phyloP scores from a whole-genome alignment of 2,888 invertebrate genomes.

The Gonocerus acuteangulatus region DNA sequence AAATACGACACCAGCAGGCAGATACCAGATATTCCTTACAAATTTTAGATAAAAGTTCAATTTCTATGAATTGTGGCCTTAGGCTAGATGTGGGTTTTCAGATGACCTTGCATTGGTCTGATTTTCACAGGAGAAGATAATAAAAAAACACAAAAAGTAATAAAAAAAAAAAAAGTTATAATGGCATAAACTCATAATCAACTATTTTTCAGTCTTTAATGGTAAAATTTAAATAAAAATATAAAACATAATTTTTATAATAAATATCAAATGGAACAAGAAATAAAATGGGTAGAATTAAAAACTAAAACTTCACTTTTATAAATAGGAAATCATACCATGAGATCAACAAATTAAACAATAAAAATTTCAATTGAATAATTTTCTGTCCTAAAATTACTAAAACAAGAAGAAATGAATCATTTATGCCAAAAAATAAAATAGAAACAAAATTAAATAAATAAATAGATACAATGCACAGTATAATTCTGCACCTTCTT shows the following conservation, averaged over 20 bases:
- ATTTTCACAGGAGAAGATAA: too few species aligned
- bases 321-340: conserved; percentile 31
- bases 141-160: background rate
- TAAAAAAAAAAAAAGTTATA: conserved; percentile 9
- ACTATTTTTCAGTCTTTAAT: conserved; percentile 32
- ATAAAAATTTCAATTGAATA: background rate
- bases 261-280: conserved; percentile 8
- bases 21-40: too few species aligned
- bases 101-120: too few species aligned
- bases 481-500: conserved; percentile 10
- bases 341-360: conserved; percentile 30
- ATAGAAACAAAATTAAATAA: conserved; percentile 5
- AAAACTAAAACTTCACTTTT: conserved; percentile 16
- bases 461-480: conserved; percentile 3
- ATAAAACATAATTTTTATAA: conserved; percentile 11
- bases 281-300: conserved; percentile 1
- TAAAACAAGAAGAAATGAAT: background rate
- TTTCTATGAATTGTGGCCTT: too few species aligned
- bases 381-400: background rate
- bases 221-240: conserved; percentile 29
- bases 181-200: conserved; percentile 22
- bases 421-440: conserved; percentile 7
- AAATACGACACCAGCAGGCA: too few species aligned
- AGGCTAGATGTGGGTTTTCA: too few species aligned
- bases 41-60: too few species aligned